A percentile compares a stretch with the other conserved stretches of the same genome.
These are phyloP conservation scores for Himantopus leucocephalus DNA, from an alignment of 2,113 vertebrate genomes.

Conservation along the genomic window DNA sequence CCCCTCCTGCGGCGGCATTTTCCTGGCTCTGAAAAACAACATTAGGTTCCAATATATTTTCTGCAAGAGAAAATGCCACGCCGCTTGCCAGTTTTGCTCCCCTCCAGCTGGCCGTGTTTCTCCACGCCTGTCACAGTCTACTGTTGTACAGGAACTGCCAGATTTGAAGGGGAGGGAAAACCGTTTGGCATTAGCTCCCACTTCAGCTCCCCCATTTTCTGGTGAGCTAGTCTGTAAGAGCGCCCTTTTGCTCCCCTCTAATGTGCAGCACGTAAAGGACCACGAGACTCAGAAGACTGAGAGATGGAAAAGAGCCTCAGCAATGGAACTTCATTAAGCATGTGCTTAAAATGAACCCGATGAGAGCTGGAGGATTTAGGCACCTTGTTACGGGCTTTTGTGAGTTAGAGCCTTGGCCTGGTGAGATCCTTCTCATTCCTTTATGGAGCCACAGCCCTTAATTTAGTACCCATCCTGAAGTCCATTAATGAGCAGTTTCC, in stretches of 20 bases:
- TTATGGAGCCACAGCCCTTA: background rate
- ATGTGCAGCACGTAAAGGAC: background rate
- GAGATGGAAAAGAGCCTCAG: background rate
- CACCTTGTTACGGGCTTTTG: background rate
- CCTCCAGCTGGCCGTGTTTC: background rate
- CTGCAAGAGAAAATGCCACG: background rate
- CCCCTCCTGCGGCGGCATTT: background rate
- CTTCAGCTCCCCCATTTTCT: background rate
- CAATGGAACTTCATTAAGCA: background rate
- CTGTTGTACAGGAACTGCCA: background rate
- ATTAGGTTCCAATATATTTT: slow-evolving; percentile 30
- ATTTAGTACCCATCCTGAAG: background rate
- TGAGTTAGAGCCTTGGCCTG: background rate
- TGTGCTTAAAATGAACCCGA: rapidly evolving
- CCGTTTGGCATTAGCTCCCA: background rate
- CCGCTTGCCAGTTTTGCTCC: background rate
- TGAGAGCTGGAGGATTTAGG: background rate
- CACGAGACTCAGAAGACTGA: background rate
- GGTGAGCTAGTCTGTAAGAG: background rate
- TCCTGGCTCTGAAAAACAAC: slow-evolving; percentile 18
- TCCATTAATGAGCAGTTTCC: background rate
- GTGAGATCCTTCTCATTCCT: background rate
- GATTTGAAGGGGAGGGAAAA: slow-evolving; percentile 20
- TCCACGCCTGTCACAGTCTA: background rate
- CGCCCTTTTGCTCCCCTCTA: background rate